A percentile compares a stretch with the other conserved stretches of the same genome.
Evolutionary conservation across 2,888 invertebrate species (phyloP).

Genomic region (Catocala sponsa): DNA sequence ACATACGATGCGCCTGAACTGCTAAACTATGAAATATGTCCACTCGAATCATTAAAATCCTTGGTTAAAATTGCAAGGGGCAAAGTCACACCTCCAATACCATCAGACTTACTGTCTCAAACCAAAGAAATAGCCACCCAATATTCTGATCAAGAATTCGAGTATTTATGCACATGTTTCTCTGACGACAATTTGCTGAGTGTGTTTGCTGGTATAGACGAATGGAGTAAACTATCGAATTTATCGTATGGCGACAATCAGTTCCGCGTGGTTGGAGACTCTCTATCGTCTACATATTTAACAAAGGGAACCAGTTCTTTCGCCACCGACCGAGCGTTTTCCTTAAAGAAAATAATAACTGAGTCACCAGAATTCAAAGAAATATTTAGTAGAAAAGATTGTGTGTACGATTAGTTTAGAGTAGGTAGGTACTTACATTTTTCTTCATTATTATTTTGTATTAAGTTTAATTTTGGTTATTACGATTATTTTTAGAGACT

Average conservation of each 20-base stretch:
- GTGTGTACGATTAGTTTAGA: too few relatives aligned
- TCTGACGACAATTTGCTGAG: slow-evolving; percentile 40
- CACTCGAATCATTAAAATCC: slow-evolving; percentile 58
- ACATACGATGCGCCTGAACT: slow-evolving; percentile 62
- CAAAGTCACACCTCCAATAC: slow-evolving; percentile 38
- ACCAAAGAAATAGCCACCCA: slow-evolving; percentile 67
- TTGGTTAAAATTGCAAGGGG: slow-evolving; percentile 64
- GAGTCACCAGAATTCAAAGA: slow-evolving; percentile 57
- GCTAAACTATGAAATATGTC: slow-evolving; percentile 71
- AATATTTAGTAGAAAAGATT: too few relatives aligned
- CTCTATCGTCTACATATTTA: slow-evolving; percentile 53
- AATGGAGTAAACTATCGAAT: too few relatives aligned
- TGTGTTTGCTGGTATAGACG: too few relatives aligned
- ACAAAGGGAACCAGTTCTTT: slow-evolving; percentile 53
- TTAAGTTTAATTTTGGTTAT: too few relatives aligned
- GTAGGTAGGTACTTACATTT: too few relatives aligned
- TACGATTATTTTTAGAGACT: too few relatives aligned
- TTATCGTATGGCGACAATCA: too few relatives aligned
- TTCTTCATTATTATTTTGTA: too few relatives aligned
- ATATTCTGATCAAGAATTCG: slow-evolving; percentile 67
- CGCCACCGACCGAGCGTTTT: slow-evolving; percentile 61
- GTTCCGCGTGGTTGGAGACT: slow-evolving; percentile 40
- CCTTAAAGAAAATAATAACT: slow-evolving; percentile 58
- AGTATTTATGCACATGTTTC: slow-evolving; percentile 71
- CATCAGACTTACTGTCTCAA: slow-evolving; percentile 47